phyloP scores from a whole-genome alignment of 2,113 vertebrate genomes.

The Girardinichthys multiradiatus region DNA sequence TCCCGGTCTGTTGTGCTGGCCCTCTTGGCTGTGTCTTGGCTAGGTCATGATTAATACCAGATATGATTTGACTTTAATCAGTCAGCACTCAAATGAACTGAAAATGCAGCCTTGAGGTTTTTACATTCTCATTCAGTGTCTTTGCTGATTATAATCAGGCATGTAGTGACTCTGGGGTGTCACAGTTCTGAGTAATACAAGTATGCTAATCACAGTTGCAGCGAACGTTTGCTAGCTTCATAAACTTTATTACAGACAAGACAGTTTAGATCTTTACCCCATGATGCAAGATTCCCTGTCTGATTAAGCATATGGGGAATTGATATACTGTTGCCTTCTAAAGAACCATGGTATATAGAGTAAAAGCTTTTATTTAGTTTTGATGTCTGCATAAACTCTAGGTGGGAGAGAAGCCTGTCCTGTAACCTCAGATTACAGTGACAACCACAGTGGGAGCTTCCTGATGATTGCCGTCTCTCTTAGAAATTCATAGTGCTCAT shows the following conservation, averaged over 20 bases:
- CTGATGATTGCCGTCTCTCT: slow-evolving; percentile 57
- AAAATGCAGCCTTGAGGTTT: not conserved
- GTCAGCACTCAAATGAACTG: not conserved
- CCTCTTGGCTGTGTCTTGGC: not conserved
- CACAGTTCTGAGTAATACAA: not conserved
- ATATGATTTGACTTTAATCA: not conserved
- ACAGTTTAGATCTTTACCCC: not conserved
- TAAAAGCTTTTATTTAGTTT: too few species aligned
- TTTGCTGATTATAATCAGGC: too few species aligned
- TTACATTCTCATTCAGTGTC: not conserved
- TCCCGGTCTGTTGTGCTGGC: too few species aligned
- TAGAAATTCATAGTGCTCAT: slow-evolving; percentile 28
- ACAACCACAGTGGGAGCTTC: slow-evolving; percentile 44
- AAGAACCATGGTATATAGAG: too few species aligned
- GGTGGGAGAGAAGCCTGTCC: slow-evolving; percentile 28
- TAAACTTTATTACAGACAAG: not conserved
- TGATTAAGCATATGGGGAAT: too few species aligned
- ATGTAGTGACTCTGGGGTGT: not conserved
- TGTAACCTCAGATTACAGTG: slow-evolving; percentile 55
- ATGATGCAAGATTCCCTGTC: not conserved
- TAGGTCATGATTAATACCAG: not conserved
- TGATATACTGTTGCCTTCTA: not conserved
- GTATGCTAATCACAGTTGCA: not conserved
- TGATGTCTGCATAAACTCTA: slow-evolving; percentile 33
- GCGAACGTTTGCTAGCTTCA: not conserved